Percentiles rank a stretch among this genome's conserved stretches.
Evolutionary conservation across 1,140 invertebrate genomes (phyloP).

Genomic region (Elymnias hypermnestra): DNA sequence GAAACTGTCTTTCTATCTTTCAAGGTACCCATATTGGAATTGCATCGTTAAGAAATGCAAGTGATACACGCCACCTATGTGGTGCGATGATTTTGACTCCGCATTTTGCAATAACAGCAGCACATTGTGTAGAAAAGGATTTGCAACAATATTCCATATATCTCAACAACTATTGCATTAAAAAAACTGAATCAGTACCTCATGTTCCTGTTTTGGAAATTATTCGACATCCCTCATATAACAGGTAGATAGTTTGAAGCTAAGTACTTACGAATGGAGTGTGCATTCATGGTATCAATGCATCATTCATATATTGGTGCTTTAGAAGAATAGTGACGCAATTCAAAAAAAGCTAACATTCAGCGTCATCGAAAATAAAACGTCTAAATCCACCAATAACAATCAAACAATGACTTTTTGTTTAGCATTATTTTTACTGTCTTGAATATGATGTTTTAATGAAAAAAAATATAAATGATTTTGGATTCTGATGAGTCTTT

Average conservation of each 20-base stretch:
- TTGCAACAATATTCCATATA: slow-evolving; percentile 35
- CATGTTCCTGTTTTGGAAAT: slow-evolving; percentile 34
- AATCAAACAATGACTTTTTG: too few relatives aligned
- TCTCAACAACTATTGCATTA: slow-evolving; percentile 47
- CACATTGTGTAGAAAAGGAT: slow-evolving; percentile 45
- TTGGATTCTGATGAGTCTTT: too few relatives aligned
- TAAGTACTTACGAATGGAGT: too few relatives aligned
- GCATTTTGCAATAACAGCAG: slow-evolving; percentile 43
- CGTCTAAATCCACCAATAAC: too few relatives aligned
- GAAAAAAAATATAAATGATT: too few relatives aligned
- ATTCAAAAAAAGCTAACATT: too few relatives aligned
- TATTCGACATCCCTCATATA: slow-evolving; percentile 36
- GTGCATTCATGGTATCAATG: too few relatives aligned
- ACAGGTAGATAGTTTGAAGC: slow-evolving; percentile 44
- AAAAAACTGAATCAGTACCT: slow-evolving; percentile 19
- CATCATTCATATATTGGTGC: too few relatives aligned
- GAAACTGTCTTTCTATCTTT: slow-evolving; percentile 9
- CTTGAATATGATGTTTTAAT: too few relatives aligned
- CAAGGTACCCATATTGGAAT: slow-evolving; percentile 39
- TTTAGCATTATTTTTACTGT: too few relatives aligned
- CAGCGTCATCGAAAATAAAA: too few relatives aligned
- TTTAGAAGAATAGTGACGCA: too few relatives aligned
- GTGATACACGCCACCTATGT: slow-evolving; percentile 40
- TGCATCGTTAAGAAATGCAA: slow-evolving; percentile 39
- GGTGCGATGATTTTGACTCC: slow-evolving; percentile 38